A percentile compares a stretch with the other conserved stretches of the same genome.
Evolutionary conservation across 2,888 invertebrate species (phyloP).

Genomic region (Malachius bipustulatus): DNA sequence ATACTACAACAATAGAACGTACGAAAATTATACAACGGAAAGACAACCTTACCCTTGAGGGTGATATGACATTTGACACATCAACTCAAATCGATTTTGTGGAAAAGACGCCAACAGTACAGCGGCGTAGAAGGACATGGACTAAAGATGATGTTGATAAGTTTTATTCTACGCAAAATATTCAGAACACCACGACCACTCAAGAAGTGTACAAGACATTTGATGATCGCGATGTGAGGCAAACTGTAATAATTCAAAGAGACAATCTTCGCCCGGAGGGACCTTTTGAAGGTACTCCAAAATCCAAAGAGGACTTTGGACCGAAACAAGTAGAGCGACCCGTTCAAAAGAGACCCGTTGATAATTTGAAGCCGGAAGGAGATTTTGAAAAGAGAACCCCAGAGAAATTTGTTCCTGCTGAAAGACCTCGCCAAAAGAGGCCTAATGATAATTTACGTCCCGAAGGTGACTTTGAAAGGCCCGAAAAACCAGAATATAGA

Average conservation of each 20-base stretch:
- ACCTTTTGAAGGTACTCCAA: constrained; percentile 38
- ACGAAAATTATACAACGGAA: constrained; percentile 46
- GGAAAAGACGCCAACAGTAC: constrained; percentile 45
- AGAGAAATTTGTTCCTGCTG: constrained; percentile 27
- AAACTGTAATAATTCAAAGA: constrained; percentile 32
- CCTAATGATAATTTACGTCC: constrained; percentile 51
- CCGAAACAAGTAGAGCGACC: constrained; percentile 33
- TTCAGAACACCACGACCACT: constrained; percentile 46
- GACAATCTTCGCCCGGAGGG: constrained; percentile 44
- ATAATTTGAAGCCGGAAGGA: constrained; percentile 38
- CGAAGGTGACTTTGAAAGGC: constrained; percentile 35
- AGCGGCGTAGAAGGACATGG: constrained; percentile 54
- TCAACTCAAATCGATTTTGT: constrained; percentile 52
- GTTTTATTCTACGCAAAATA: constrained; percentile 48
- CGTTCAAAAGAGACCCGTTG: constrained; percentile 34
- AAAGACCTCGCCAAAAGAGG: constrained; percentile 34
- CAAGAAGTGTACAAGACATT: constrained; percentile 54
- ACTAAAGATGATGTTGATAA: constrained; percentile 62
- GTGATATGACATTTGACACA: constrained; percentile 54
- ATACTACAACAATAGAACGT: constrained; percentile 44
- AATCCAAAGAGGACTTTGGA: constrained; percentile 36
- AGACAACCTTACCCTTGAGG: constrained; percentile 57
- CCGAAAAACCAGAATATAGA: constrained; percentile 20
- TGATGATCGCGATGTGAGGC: constrained; percentile 44
- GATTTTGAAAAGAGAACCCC: constrained; percentile 32